Evolutionary conservation across 2,797 vertebrate genomes (phyloP).

Genomic region (Halcyon chelicuti): DNA sequence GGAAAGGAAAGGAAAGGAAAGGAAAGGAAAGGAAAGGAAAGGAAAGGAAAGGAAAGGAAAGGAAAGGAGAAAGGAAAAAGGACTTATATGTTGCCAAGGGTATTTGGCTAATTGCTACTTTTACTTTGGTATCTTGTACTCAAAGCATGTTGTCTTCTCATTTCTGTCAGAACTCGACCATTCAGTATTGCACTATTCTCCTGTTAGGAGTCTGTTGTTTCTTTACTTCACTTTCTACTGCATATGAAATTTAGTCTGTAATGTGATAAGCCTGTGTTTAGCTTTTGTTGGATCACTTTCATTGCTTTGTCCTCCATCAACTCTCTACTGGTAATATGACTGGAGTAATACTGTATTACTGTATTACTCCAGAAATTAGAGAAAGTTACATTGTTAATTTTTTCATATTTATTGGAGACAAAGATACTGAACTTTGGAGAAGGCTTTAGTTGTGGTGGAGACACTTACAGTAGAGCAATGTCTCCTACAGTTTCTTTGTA

Average conservation of each 20-base stretch:
- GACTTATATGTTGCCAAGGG: not conserved
- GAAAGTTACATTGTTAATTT: not conserved
- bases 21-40: accelerated
- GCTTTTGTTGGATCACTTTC: not conserved
- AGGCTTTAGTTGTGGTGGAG: not conserved
- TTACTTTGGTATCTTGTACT: not conserved
- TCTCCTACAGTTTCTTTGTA: not conserved
- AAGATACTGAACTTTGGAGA: not conserved
- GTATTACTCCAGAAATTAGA: not conserved
- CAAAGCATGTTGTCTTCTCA: not conserved
- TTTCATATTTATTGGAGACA: not conserved
- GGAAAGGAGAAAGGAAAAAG: too few relatives aligned
- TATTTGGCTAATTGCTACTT: not conserved
- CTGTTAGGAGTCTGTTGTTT: not conserved
- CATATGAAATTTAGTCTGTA: not conserved
- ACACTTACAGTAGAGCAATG: not conserved
- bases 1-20: too few relatives aligned
- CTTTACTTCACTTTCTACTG: not conserved
- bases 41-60: too few relatives aligned
- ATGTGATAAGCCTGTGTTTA: constrained; percentile 16
- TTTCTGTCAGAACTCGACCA: not conserved
- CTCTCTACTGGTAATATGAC: not conserved
- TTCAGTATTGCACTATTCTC: not conserved
- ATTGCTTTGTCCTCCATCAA: not conserved
- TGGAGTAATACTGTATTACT: not conserved